phyloP scores from a whole-genome alignment of 2,113 vertebrate genomes.

The Sinocyclocheilus grahami region DNA sequence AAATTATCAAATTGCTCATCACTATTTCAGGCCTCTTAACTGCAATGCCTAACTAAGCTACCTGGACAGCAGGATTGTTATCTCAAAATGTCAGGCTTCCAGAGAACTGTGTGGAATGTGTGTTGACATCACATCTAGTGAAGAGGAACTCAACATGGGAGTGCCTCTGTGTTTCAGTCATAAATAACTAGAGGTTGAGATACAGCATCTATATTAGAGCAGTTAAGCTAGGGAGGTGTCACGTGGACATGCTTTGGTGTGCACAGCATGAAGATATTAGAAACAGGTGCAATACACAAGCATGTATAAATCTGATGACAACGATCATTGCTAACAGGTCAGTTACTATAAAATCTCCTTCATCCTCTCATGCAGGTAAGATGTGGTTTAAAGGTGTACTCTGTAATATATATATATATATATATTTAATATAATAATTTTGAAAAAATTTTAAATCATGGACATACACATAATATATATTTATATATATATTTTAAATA shows the following conservation, averaged over 20 bases:
- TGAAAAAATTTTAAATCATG: too few relatives aligned
- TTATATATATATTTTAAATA: too few relatives aligned
- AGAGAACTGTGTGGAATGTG: slow-evolving; percentile 51
- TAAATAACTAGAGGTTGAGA: slow-evolving; percentile 56
- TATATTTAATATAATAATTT: too few relatives aligned
- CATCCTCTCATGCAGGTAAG: background rate
- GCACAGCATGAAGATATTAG: slow-evolving; percentile 30
- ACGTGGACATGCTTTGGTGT: slow-evolving; percentile 25
- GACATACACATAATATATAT: too few relatives aligned
- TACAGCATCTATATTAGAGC: background rate
- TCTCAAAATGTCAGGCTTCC: slow-evolving; percentile 55
- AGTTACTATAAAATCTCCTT: background rate
- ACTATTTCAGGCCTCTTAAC: slow-evolving; percentile 41
- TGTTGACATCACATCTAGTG: slow-evolving; percentile 44
- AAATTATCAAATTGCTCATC: background rate
- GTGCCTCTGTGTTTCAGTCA: slow-evolving; percentile 57
- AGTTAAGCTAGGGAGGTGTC: slow-evolving; percentile 22
- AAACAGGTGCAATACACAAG: slow-evolving; percentile 20
- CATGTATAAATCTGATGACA: slow-evolving; percentile 29
- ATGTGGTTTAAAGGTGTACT: background rate
- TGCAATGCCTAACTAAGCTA: slow-evolving; percentile 7
- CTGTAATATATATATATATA: too few relatives aligned
- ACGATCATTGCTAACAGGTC: slow-evolving; percentile 16
- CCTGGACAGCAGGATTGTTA: slow-evolving; percentile 19
- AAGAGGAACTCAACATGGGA: slow-evolving; percentile 57